Conservation (phyloP, 2,113 vertebrate species). For the Sclerurus mexicanus region DNA sequence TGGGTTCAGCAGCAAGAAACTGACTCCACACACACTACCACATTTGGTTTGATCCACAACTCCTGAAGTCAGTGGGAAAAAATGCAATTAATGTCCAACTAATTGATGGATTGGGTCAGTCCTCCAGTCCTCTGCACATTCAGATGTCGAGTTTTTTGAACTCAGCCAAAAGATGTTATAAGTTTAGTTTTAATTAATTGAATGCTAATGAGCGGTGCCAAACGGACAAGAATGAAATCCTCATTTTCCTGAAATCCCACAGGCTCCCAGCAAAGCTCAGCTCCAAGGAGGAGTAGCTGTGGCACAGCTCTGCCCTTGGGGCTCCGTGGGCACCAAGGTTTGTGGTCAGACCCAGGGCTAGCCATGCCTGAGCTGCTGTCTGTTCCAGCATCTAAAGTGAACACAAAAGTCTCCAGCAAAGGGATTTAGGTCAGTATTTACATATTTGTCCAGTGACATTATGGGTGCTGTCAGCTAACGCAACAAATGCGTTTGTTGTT, state of each 20-base stretch:
- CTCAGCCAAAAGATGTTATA: not conserved
- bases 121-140: not conserved
- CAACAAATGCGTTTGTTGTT: constrained; percentile 66
- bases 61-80: constrained; percentile 55
- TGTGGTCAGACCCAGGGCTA: not conserved
- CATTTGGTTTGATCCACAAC: not conserved
- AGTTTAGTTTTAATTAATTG: constrained; percentile 24
- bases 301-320: not conserved
- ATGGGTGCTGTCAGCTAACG: constrained; percentile 62
- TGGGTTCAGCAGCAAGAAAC: not conserved
- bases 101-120: constrained; percentile 41
- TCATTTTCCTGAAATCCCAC: not conserved
- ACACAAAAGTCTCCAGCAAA: constrained; percentile 1
- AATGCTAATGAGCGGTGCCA: not conserved
- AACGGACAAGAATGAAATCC: not conserved
- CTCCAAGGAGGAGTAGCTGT: not conserved
- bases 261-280: not conserved
- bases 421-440: constrained; percentile 67
- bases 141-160: not conserved
- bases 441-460: constrained; percentile 69
- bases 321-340: rapidly evolving
- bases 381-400: not conserved
- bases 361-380: not conserved
- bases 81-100: constrained; percentile 49
- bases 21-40: not conserved